A percentile compares a stretch with the other conserved stretches of the same genome.
Conservation (phyloP, 2,888 invertebrate genomes). For the Tachina grossa region DNA sequence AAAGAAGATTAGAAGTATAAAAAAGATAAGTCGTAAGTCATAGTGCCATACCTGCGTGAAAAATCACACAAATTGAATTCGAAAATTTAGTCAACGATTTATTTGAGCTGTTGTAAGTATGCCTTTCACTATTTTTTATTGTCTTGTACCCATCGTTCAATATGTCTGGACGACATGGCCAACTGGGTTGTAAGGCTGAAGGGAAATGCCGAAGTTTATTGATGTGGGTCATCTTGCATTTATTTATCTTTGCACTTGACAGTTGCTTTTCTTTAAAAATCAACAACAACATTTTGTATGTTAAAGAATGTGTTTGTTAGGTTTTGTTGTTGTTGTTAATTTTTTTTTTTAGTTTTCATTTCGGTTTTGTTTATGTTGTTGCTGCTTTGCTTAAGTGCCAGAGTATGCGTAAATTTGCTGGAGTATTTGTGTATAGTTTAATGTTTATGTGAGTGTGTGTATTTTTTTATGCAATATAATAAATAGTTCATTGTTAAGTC, state of each 20-base stretch:
- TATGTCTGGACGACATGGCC: too few relatives aligned
- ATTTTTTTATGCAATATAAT: background rate
- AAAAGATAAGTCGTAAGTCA: too few relatives aligned
- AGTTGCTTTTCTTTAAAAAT: constrained; percentile 22
- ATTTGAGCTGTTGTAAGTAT: too few relatives aligned
- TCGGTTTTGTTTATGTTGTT: background rate
- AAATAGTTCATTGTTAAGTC: constrained; percentile 31
- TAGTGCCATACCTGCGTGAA: too few relatives aligned
- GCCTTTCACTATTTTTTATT: too few relatives aligned
- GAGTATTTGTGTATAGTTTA: background rate
- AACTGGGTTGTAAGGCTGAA: background rate
- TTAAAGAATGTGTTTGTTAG: background rate
- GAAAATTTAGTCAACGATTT: too few relatives aligned
- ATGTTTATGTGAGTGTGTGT: background rate
- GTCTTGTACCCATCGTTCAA: too few relatives aligned
- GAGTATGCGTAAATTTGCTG: constrained; percentile 7
- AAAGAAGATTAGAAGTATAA: too few relatives aligned
- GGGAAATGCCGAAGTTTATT: background rate
- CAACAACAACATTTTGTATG: constrained; percentile 19
- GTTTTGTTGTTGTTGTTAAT: background rate
- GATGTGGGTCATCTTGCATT: constrained; percentile 1
- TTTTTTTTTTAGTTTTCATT: background rate
- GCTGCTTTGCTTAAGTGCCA: background rate
- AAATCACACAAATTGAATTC: too few relatives aligned
- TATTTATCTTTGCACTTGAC: constrained; percentile 8